Base-by-base conservation (phyloP, 2,888 invertebrate genomes). In the Orgyia antiqua region DNA sequence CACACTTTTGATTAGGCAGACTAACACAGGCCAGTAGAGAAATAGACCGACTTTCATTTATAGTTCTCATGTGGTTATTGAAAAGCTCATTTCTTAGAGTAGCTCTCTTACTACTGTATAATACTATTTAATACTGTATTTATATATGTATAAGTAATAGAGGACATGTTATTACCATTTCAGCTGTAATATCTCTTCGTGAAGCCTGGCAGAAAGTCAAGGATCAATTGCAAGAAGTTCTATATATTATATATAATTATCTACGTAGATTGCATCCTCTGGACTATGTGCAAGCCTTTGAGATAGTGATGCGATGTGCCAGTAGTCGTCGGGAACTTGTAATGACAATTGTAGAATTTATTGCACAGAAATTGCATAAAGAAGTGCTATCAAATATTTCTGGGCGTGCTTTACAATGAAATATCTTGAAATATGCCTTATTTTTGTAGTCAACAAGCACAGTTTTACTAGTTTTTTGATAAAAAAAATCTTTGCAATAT, bases 171-270 rank as follows among this genome's bases (percentile, higher is more conserved):
- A 4, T 24, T 53, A 45, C 25, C 8, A 3, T 53, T 47, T 4
- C 68, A 82, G 83, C 61, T 1, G 36, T 71, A 2, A 64, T 80
- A 2, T 63, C 76, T 0, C 63, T 83, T 0, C 58, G 77, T 9
- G 74, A 83, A 35, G 49, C 79, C 26, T 84, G 83, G 83, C 39
- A 46, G 0, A 36, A 36, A 0, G 55, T 80, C 0, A 74, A 74
- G 36, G 64, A 72, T 7, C 62, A 72, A 7, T 41, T 83, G 0
- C 51, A 51, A 0, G 82, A 78, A 31, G 42, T 84, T 0, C 33
- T 71, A 1, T 82, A 45, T 47, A 76, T 83, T 4, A 63, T 80
- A 1, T 66, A 68, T 49, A 83, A 83, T 42, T 76, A 45, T 32
- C 57, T 83, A 0, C 53, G 77, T 0, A 42, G 66, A 4, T 29